These are phyloP conservation scores for Actinemys pallida DNA, from an alignment of 2,113 vertebrate genomes.

Conservation along the genomic window DNA sequence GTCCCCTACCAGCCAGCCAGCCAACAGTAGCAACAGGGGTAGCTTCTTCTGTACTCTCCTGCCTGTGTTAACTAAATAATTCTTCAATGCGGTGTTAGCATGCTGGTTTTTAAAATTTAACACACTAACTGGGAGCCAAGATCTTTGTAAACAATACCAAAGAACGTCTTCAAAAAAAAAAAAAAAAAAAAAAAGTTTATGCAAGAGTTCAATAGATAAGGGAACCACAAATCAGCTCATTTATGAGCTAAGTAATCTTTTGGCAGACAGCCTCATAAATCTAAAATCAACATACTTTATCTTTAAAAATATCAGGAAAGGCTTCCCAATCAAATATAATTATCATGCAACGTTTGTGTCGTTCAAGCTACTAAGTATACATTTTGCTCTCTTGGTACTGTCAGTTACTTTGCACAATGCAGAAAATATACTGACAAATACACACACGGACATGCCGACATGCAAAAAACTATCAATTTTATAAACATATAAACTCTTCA, in stretches of 20 bases:
- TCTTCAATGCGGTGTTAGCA: background rate
- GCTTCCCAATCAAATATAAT: background rate
- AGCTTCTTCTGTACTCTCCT: background rate
- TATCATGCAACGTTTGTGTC: background rate
- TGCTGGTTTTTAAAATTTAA: rapidly evolving
- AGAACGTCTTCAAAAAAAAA: background rate
- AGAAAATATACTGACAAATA: background rate
- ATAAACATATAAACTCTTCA: background rate
- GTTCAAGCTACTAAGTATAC: background rate
- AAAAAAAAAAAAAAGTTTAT: background rate
- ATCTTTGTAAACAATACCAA: background rate
- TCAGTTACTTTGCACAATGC: background rate
- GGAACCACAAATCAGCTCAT: background rate
- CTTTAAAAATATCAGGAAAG: background rate
- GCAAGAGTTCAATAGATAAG: background rate
- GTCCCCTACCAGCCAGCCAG: background rate
- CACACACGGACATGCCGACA: background rate
- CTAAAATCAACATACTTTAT: background rate
- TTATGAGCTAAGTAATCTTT: background rate
- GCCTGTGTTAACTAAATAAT: background rate
- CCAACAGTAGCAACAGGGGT: background rate
- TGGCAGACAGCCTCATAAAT: background rate
- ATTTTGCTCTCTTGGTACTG: background rate
- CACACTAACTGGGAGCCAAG: background rate
- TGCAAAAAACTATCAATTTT: background rate